These are phyloP conservation scores for Passer domesticus DNA, from an alignment of 2,113 vertebrate species.

Conservation along the genomic window DNA sequence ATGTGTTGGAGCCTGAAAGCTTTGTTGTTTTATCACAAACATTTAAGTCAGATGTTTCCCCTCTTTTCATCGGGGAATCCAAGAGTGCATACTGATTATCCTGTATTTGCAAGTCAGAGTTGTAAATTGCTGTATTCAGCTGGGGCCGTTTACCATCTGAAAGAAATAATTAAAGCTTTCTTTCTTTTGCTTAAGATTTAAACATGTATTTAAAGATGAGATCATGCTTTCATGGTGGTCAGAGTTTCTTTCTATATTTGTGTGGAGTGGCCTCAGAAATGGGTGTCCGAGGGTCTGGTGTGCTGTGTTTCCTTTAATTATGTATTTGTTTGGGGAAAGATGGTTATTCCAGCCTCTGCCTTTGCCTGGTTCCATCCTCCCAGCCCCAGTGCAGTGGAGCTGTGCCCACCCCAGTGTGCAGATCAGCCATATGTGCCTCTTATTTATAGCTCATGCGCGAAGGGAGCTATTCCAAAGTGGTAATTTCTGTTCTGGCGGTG, in stretches of 20 bases:
- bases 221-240: constrained; percentile 35
- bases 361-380: neutral
- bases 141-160: constrained; percentile 20
- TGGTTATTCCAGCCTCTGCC: neutral
- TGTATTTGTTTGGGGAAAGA: neutral
- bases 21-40: neutral
- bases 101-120: constrained; percentile 25
- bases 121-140: constrained; percentile 4
- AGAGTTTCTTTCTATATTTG: neutral
- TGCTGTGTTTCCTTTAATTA: constrained; percentile 44
- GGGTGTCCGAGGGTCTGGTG: neutral
- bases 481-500: neutral
- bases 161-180: constrained; percentile 54
- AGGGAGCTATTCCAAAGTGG: neutral
- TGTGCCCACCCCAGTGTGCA: neutral
- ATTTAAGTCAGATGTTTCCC: neutral
- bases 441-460: constrained; percentile 38
- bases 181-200: constrained; percentile 9
- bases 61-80: neutral
- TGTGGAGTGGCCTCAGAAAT: constrained; percentile 15
- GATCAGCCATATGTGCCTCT: constrained; percentile 4
- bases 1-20: neutral
- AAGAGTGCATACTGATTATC: neutral
- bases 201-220: constrained; percentile 55
- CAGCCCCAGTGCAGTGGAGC: neutral